Conservation (phyloP, 2,888 invertebrate species). For the Druceiella hillmani region DNA sequence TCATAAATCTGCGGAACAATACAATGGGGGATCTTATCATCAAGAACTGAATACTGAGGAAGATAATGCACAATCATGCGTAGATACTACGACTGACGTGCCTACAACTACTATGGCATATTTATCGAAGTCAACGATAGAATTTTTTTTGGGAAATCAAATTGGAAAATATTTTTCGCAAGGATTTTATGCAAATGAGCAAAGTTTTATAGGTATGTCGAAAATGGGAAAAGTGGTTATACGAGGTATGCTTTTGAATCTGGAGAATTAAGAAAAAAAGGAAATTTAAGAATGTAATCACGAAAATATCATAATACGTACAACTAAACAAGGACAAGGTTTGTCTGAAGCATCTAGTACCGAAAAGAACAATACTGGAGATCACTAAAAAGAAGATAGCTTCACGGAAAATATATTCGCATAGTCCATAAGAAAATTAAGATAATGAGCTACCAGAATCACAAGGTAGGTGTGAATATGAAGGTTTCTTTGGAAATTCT, state of each 20-base stretch:
- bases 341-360: conserved; percentile 14
- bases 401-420: too few relatives aligned
- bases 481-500: conserved; percentile 60
- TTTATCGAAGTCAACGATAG: too few relatives aligned
- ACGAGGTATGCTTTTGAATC: conserved; percentile 50
- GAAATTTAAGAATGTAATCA: conserved; percentile 52
- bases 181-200: conserved; percentile 58
- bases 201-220: conserved; percentile 60
- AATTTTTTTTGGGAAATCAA: too few relatives aligned
- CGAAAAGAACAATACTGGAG: too few relatives aligned
- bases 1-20: conserved; percentile 30
- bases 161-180: conserved; percentile 34
- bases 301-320: conserved; percentile 34
- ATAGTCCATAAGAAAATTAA: too few relatives aligned
- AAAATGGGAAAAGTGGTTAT: conserved; percentile 34
- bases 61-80: too few relatives aligned
- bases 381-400: too few relatives aligned
- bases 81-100: too few relatives aligned
- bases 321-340: conserved; percentile 20
- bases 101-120: too few relatives aligned
- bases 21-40: too few relatives aligned
- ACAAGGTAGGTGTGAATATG: conserved; percentile 30
- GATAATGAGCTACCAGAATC: too few relatives aligned
- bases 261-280: conserved; percentile 60
- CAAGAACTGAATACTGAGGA: too few relatives aligned